Conservation (phyloP, 1,140 invertebrate species). For the Euura saliciscinereae region DNA sequence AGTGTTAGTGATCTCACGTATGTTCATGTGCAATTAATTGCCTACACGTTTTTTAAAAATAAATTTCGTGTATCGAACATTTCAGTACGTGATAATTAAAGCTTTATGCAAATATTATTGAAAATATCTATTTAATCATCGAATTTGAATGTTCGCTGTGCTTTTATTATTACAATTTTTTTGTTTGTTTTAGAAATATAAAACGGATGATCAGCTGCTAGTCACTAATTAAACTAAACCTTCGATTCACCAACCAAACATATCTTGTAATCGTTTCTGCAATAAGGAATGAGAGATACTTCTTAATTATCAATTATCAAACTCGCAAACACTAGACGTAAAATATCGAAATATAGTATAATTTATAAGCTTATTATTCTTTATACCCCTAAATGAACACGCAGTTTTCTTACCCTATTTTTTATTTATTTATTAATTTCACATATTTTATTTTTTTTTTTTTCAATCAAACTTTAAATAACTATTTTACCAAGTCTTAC, state of each 20-base stretch:
- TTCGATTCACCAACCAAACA: not conserved
- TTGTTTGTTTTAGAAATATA: too few species aligned
- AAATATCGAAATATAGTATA: not conserved
- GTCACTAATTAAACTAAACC: not conserved
- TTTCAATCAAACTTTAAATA: not conserved
- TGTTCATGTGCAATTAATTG: not conserved
- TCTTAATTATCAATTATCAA: not conserved
- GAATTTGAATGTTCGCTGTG: not conserved
- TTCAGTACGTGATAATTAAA: not conserved
- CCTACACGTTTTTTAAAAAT: not conserved
- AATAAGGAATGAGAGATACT: not conserved
- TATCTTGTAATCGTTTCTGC: not conserved
- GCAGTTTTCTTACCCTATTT: conserved; percentile 32
- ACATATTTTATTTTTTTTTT: too few species aligned
- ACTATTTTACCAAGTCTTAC: not conserved
- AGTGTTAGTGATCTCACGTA: conserved; percentile 2
- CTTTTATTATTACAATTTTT: not conserved
- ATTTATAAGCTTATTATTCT: not conserved
- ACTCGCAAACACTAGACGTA: not conserved
- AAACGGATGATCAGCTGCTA: not conserved
- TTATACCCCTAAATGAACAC: conserved; percentile 42
- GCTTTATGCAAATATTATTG: not conserved
- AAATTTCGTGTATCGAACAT: not conserved
- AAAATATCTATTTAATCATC: not conserved
- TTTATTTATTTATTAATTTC: not conserved